Evolutionary conservation across 2,888 invertebrate species (phyloP).

Genomic region (Coecobrya sp.): DNA sequence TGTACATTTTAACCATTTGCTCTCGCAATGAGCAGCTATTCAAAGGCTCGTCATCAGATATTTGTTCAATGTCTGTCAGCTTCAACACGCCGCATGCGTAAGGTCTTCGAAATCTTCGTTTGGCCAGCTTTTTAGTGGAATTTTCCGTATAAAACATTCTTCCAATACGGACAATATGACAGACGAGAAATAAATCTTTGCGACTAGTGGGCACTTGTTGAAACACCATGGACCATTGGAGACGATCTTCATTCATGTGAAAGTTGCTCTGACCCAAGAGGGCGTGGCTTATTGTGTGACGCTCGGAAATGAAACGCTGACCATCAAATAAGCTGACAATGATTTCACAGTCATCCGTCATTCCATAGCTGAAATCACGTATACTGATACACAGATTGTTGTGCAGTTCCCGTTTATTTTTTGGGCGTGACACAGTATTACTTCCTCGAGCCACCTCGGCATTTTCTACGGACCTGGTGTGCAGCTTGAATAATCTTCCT

Average conservation of each 20-base stretch:
- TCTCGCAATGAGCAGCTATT: conserved; percentile 68
- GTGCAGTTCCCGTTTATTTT: conserved; percentile 88
- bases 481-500: conserved; percentile 80
- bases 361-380: conserved; percentile 95
- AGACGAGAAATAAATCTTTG: conserved; percentile 94
- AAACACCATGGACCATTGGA: conserved; percentile 70
- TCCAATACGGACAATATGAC: conserved; percentile 96
- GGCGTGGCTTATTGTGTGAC: conserved; percentile 72
- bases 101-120: conserved; percentile 90
- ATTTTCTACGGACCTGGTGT: conserved; percentile 83
- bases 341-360: conserved; percentile 96
- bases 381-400: conserved; percentile 96
- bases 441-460: conserved; percentile 88
- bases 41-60: conserved; percentile 69
- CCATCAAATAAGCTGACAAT: conserved; percentile 95
- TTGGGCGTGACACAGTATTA: conserved; percentile 75
- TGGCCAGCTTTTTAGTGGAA: conserved; percentile 82
- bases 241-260: conserved; percentile 78
- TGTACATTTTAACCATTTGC: conserved; percentile 87
- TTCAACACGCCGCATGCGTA: conserved; percentile 95
- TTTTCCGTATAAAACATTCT: conserved; percentile 92
- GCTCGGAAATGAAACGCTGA: conserved; percentile 77
- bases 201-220: conserved; percentile 66
- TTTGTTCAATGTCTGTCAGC: conserved; percentile 89
- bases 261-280: conserved; percentile 77